A percentile compares a stretch with the other conserved stretches of the same genome.
These are phyloP conservation scores for Panzeria rudis DNA, from an alignment of 2,888 invertebrate genomes.

Conservation along the genomic window DNA sequence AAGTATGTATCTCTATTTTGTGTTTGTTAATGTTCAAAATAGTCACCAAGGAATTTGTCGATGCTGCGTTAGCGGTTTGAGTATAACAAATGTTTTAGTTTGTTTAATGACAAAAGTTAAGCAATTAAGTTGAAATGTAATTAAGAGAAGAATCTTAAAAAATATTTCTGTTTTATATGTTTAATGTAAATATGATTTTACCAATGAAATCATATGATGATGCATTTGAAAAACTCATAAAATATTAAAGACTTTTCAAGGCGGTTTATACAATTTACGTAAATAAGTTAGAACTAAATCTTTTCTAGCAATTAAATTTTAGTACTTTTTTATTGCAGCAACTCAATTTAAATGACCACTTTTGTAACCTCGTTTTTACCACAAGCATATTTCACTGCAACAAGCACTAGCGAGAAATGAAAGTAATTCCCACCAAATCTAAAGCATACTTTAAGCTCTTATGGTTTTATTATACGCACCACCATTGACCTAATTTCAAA, in stretches of 20 bases:
- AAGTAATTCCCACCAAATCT: not conserved
- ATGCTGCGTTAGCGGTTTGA: slow-evolving; percentile 2
- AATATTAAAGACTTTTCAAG: no score
- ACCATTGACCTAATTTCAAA: slow-evolving; percentile 10
- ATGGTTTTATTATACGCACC: not conserved
- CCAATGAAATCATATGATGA: no score
- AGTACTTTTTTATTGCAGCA: no score
- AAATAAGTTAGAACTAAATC: no score
- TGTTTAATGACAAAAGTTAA: slow-evolving; percentile 58
- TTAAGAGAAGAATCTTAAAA: slow-evolving; percentile 13
- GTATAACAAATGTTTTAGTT: not conserved
- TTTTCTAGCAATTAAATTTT: no score
- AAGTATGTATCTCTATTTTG: not conserved
- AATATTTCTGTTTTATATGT: slow-evolving; percentile 16
- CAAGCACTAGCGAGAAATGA: not conserved
- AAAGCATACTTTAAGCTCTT: not conserved
- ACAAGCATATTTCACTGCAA: not conserved
- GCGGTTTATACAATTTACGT: no score
- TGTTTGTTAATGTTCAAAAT: slow-evolving; percentile 27
- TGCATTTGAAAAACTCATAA: no score
- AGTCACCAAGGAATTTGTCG: slow-evolving; percentile 40
- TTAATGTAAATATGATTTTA: not conserved
- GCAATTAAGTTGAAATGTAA: slow-evolving; percentile 49
- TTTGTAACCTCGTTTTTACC: no score
- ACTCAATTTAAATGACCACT: no score